These are phyloP conservation scores for Asteroscopus sphinx DNA, from an alignment of 2,888 invertebrate species.

Conservation along the genomic window DNA sequence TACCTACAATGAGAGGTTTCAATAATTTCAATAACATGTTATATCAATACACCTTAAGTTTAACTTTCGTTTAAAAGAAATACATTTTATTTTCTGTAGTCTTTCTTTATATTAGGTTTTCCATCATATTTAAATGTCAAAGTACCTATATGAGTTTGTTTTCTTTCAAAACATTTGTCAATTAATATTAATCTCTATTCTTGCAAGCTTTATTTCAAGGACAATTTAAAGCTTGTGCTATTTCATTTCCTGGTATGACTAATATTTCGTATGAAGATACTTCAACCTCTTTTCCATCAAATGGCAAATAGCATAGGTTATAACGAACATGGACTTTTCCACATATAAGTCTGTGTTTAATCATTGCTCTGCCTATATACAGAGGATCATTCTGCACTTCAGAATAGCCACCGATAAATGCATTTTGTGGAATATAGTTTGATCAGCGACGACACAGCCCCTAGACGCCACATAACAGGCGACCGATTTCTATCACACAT, in stretches of 20 bases:
- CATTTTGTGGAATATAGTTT: constrained; percentile 91
- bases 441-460: no score
- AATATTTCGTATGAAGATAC: constrained; percentile 63
- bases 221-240: constrained; percentile 22
- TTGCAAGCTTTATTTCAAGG: not conserved
- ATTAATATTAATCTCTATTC: no score
- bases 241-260: constrained; percentile 34
- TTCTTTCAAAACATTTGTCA: no score
- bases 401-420: constrained; percentile 90
- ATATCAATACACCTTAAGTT: no score
- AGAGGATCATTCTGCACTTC: constrained; percentile 84
- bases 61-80: no score
- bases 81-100: no score
- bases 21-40: no score
- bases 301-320: constrained; percentile 93
- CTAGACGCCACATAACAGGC: no score
- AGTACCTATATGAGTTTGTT: no score
- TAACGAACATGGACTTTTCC: constrained; percentile 92
- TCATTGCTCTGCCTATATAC: constrained; percentile 92
- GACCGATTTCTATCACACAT: no score
- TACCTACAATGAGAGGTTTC: no score
- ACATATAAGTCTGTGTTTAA: constrained; percentile 92
- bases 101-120: no score
- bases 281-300: constrained; percentile 60
- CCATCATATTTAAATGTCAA: not conserved